These are phyloP conservation scores for Steinernema carpocapsae DNA, from an alignment of 2,888 invertebrate genomes.

Conservation along the genomic window DNA sequence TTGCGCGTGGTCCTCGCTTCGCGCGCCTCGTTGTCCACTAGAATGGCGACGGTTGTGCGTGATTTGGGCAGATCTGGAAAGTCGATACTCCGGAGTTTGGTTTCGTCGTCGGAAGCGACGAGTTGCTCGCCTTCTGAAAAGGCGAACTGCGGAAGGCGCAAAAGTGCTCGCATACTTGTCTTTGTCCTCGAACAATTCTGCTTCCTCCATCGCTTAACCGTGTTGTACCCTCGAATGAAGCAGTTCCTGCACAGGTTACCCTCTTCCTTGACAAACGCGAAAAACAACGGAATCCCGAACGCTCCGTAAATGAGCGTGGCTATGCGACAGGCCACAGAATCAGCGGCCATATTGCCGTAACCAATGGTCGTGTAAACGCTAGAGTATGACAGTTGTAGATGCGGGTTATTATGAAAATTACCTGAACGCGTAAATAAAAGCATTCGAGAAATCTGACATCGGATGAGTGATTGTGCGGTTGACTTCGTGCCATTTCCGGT, in stretches of 20 bases:
- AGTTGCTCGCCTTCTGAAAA: slow-evolving; percentile 28
- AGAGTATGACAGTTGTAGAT: slow-evolving; percentile 30
- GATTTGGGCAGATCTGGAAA: slow-evolving; percentile 9
- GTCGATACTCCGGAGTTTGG: not conserved
- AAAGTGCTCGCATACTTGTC: not conserved
- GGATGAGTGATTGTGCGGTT: slow-evolving; percentile 55
- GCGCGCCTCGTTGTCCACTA: slow-evolving; percentile 36
- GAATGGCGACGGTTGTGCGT: slow-evolving; percentile 36
- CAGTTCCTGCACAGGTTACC: slow-evolving; percentile 52
- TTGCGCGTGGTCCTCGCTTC: slow-evolving; percentile 29
- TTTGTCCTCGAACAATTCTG: slow-evolving; percentile 34
- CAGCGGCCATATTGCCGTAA: slow-evolving; percentile 62
- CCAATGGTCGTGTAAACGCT: slow-evolving; percentile 66
- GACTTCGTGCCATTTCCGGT: slow-evolving; percentile 52
- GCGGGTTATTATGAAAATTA: slow-evolving; percentile 2
- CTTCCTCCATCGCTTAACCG: slow-evolving; percentile 42
- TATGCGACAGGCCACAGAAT: slow-evolving; percentile 51
- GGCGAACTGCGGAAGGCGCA: not conserved
- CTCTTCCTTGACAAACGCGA: slow-evolving; percentile 63
- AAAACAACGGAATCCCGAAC: slow-evolving; percentile 60
- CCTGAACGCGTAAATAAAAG: slow-evolving; percentile 63
- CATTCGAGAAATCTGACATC: slow-evolving; percentile 60
- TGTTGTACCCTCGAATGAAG: slow-evolving; percentile 55
- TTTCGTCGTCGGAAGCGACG: not conserved
- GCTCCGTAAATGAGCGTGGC: slow-evolving; percentile 60